phyloP scores from a whole-genome alignment of 2,113 vertebrate species.

The Enhydra lutris region DNA sequence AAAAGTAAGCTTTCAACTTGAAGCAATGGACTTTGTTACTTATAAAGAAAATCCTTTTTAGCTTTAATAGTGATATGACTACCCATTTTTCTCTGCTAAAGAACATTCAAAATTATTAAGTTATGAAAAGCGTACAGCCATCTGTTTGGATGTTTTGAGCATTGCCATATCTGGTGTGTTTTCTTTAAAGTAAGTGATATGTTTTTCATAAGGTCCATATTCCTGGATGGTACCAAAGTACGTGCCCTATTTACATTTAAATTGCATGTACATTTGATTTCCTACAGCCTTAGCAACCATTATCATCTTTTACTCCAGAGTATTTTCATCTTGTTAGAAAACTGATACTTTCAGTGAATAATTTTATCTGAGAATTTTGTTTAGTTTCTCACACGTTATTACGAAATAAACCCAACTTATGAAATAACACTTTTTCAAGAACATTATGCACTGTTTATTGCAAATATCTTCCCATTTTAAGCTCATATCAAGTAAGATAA shows the following conservation, averaged over 20 bases:
- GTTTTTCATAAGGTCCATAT: not conserved
- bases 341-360: constrained; percentile 15
- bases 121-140: not conserved
- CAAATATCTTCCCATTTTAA: not conserved
- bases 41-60: not conserved
- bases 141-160: not conserved
- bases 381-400: not conserved
- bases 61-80: not conserved
- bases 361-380: not conserved
- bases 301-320: constrained; percentile 21
- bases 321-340: constrained; percentile 12
- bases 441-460: not conserved
- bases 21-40: not conserved
- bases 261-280: constrained; percentile 21
- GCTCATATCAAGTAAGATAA: not conserved
- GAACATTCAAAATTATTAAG: not conserved
- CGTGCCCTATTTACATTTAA: constrained; percentile 55
- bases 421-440: constrained; percentile 4
- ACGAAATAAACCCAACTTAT: not conserved
- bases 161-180: not conserved
- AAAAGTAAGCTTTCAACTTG: not conserved
- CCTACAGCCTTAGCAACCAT: not conserved
- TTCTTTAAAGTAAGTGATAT: not conserved
- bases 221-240: not conserved
- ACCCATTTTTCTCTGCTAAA: not conserved